Evolutionary conservation across 2,888 invertebrate species (phyloP).

Genomic region (Andricus quercusramuli): DNA sequence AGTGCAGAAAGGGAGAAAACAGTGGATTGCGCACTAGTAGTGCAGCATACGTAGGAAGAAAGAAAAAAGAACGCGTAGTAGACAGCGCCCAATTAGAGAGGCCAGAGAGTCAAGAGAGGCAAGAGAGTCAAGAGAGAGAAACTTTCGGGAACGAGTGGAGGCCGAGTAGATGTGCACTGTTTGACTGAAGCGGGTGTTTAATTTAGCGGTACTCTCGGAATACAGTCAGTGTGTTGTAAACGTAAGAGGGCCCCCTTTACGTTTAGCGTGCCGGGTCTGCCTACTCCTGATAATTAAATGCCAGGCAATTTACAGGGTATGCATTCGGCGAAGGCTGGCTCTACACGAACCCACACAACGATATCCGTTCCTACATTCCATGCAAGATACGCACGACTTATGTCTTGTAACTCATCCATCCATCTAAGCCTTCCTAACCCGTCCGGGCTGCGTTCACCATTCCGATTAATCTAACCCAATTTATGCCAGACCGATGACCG

Average conservation of each 20-base stretch:
- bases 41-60: slow-evolving; percentile 22
- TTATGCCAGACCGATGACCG: slow-evolving; percentile 60
- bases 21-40: not conserved
- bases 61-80: slow-evolving; percentile 35
- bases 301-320: slow-evolving; percentile 75
- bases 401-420: slow-evolving; percentile 63
- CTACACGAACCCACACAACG: slow-evolving; percentile 50
- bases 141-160: slow-evolving; percentile 53
- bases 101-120: slow-evolving; percentile 36
- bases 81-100: slow-evolving; percentile 38
- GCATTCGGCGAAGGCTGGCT: slow-evolving; percentile 68
- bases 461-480: slow-evolving; percentile 68
- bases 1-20: not conserved
- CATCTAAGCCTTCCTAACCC: slow-evolving; percentile 55
- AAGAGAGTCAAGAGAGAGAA: slow-evolving; percentile 45
- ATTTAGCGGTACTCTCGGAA: slow-evolving; percentile 69
- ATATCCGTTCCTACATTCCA: slow-evolving; percentile 43
- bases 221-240: slow-evolving; percentile 59
- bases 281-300: slow-evolving; percentile 78
- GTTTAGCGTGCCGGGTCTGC: slow-evolving; percentile 69
- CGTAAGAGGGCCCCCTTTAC: slow-evolving; percentile 57
- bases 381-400: slow-evolving; percentile 60
- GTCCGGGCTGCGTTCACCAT: slow-evolving; percentile 54
- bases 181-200: slow-evolving; percentile 71
- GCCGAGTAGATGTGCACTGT: slow-evolving; percentile 57